Base-by-base conservation (phyloP, 2,113 vertebrate species). In the Beaufortia kweichowensis region DNA sequence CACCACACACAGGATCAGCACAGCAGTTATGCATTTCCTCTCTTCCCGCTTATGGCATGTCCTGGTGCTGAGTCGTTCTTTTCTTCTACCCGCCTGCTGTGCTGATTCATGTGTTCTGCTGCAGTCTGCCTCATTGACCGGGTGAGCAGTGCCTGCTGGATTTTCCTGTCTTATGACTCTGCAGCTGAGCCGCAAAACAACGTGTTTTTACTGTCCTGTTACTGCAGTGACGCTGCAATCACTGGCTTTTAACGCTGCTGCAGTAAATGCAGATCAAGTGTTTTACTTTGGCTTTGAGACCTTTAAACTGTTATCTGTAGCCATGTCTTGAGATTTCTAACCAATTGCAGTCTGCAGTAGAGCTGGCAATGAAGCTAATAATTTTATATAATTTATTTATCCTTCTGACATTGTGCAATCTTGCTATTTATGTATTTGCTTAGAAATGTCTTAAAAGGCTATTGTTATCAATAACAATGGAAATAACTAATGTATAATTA, bases 61-160 rank as follows among this genome's bases (percentile, higher is more conserved):
- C 65, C 43, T 46, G 12, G 15, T 68, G 65, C 65, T 67, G 65
- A 67, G 24, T 31, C 26, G 5, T n/a, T 50, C 17, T 28, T 68
- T 68, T 68, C 6, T 46, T 31, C 19, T 19, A 31, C 50, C 43
- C 64, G 23, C 23, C 35, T 15, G 24, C 65, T 21, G 65, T 67
- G 65, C 65, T 50, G 65, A 50, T 50, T 68, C 65, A 68, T 68
- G 17, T 0, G 26, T 68, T 66, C 63, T 66, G 62, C 62, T 64
- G 73, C 50, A 75, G 73, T 41, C 29, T 33, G 73, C 21, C 29
- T 56, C 74, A 21, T 23, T 76, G 46, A 76, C 31, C 15, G 41
- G 23, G 39, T 33, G 50, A 64, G 14, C 57, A 21, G 61, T 8
- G 29, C 24, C 81, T 87, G 84, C 14, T 12, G 35, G 62, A 24